These are phyloP conservation scores for Cisticola juncidis DNA, from an alignment of 2,113 vertebrate genomes.

Conservation along the genomic window DNA sequence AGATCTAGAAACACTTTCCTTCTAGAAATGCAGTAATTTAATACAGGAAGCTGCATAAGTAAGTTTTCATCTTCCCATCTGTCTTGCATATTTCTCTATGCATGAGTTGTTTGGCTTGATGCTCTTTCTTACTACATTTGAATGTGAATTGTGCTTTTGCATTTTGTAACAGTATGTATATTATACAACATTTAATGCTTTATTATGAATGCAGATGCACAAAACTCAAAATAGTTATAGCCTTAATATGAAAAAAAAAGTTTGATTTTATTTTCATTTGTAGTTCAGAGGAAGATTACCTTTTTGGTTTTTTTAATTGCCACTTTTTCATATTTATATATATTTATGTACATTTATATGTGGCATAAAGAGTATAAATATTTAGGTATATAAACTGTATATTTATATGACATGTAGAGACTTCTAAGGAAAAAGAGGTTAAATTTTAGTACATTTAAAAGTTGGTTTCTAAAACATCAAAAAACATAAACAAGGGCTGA, in stretches of 20 bases:
- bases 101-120: slow-evolving; percentile 1
- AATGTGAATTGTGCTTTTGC: not conserved
- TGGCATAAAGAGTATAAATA: not conserved
- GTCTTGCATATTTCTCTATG: slow-evolving; percentile 29
- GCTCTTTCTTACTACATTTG: not conserved
- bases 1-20: not conserved
- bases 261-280: not conserved
- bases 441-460: not conserved
- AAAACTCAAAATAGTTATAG: slow-evolving; percentile 13
- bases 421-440: not conserved
- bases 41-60: slow-evolving; percentile 11
- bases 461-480: not conserved
- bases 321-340: not conserved
- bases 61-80: slow-evolving; percentile 24
- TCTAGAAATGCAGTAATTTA: not conserved
- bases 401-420: not conserved
- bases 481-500: not conserved
- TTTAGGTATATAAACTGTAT: not conserved
- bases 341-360: not conserved
- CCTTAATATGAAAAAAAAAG: not conserved
- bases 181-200: slow-evolving; percentile 23
- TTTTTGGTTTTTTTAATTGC: not conserved
- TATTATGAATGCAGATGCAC: not conserved
- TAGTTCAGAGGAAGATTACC: not conserved
- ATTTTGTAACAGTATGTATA: not conserved